Evolutionary conservation across 2,888 invertebrate genomes (phyloP), one percentile per base, ranked within the genome.

Genomic region (Dasypogon diadema): DNA sequence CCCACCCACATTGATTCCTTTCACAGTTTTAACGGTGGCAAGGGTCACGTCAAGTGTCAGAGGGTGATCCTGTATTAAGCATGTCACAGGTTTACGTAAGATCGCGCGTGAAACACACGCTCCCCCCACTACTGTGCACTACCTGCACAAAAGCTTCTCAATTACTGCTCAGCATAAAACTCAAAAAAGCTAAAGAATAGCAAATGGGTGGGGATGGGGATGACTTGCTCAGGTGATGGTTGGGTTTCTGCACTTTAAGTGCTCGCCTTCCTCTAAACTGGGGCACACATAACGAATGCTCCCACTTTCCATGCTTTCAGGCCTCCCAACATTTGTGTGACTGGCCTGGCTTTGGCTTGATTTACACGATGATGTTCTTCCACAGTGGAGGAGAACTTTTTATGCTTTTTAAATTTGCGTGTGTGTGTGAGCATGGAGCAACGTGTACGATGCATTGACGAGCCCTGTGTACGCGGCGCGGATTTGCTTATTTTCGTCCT

Each of bases 321-420:
- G 42, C 42, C 42, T 1, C 42, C 46, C 46, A 46, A 22, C 42
- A 46, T 46, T 42, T 48, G 24, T 65, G 65, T 10, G 48, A 65
- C 65, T 46, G 46, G 24, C 22, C 6, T 42, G 42, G 65, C 48
- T 65, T 12, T 6, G n/a, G n/a, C n/a, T n/a, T n/a, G n/a, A n/a
- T n/a, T n/a, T n/a, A n/a, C n/a, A n/a, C n/a, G n/a, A 12, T 12
- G 42, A 12, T 42, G 12, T 1, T 12, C 48, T 65, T 48, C 65
- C 46, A 65, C 46, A 65, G 46, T 48, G 65, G 65, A 65, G 48
- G 65, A 48, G 24, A 37, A 65, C 48, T 48, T 65, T 65, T 65
- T 65, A 48, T 65, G 22, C 16, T 65, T 65, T 65, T 48, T 46
- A 46, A 24, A 48, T 21, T 65, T 24, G 65, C 46, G 22, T 22